Base-by-base conservation (phyloP, 2,113 vertebrate species). In the Fukomys damarensis region DNA sequence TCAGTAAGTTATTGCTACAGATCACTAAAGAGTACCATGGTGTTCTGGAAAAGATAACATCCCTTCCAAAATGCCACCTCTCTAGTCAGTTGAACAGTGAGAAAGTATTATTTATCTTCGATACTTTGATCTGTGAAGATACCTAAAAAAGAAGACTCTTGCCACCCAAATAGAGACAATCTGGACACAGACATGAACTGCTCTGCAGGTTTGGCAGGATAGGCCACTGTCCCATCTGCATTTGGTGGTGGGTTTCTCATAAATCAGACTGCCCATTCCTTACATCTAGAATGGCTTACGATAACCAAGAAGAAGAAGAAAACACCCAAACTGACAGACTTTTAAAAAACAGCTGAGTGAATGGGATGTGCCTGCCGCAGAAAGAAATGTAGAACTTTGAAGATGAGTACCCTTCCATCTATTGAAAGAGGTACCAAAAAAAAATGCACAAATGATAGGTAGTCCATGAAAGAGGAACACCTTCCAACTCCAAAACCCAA, bases 1-100 rank as follows among this genome's bases (percentile, higher is more conserved):
- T 95, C 93, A 86, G 56, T 88, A 87, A 97, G 87, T 98, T 97
- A 97, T 97, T 97, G 95, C 96, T 97, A 68, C 59, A 92, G 66
- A 90, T 93, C 87, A n/a, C 88, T 83, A 88, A 87, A 86, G 68
- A 96, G 84, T 89, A 85, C 92, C n/a, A 70, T 28, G 59, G 26
- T 81, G n/a, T 93, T 59, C 94, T 96, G 84, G 93, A 96, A 97
- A 96, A 96, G 83, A 93, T 68, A 93, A 94, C 5, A 12, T 94
- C 49, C 38, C 84, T 95, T 95, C 80, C 92, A 95, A 93, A 97
- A 95, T 95, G 86, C 59, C 63, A 93, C 7, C n/a, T 65, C 26
- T 93, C 46, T 76, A 65, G 28, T 93, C 68, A 80, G 41, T 80
- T 79, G 19, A 61, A 56, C 20, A 82, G n/a, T 82, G 54, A 93